phyloP scores from a whole-genome alignment of 2,113 vertebrate genomes.

The Elephantulus edwardii region DNA sequence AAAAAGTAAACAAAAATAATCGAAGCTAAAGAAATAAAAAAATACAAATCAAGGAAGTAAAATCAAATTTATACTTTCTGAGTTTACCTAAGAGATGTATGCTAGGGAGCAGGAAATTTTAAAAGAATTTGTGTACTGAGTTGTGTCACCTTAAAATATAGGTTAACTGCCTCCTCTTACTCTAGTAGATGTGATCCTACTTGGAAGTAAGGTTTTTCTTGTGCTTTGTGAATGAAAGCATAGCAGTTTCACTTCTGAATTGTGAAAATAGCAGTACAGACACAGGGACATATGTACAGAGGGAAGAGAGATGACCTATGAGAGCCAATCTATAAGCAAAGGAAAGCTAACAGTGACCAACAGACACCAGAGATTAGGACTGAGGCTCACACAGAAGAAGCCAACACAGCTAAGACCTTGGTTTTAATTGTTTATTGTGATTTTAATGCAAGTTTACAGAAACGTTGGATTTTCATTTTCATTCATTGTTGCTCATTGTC shows the following conservation, averaged over 20 bases:
- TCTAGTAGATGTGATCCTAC: background rate
- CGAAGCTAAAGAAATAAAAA: too few species aligned
- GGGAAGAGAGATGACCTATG: background rate
- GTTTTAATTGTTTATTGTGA: too few species aligned
- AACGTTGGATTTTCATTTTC: too few species aligned
- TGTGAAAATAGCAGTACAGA: background rate
- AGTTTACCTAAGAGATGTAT: fast-evolving
- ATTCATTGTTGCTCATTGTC: too few species aligned
- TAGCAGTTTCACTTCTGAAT: background rate
- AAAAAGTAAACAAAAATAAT: too few species aligned
- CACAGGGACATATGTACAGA: background rate
- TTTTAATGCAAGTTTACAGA: too few species aligned
- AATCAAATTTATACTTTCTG: background rate
- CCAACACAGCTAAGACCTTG: background rate
- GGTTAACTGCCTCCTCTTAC: background rate
- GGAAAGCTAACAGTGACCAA: background rate
- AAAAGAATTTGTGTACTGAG: background rate
- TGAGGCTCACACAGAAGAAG: background rate
- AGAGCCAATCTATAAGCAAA: background rate
- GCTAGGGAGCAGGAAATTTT: background rate
- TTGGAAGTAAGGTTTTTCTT: background rate
- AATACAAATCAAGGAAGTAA: background rate
- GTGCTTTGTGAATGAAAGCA: background rate
- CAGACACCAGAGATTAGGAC: background rate
- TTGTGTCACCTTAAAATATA: background rate